These are phyloP conservation scores for Papilio gigon DNA, from an alignment of 2,888 invertebrate genomes.

Conservation along the genomic window DNA sequence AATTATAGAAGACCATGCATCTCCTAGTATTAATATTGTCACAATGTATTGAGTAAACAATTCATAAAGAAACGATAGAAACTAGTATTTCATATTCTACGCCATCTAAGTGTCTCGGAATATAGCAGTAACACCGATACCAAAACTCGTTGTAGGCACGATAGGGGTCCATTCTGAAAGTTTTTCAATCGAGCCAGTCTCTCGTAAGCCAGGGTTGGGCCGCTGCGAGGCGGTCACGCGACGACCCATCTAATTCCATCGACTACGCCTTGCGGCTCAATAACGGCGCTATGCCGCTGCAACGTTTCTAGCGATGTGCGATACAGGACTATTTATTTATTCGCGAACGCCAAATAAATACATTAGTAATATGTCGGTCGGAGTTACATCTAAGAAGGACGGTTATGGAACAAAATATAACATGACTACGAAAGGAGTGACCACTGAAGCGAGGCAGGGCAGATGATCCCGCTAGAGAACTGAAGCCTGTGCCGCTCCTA, in stretches of 20 bases:
- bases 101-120: not conserved
- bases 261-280: conserved; percentile 10
- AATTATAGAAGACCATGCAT: too few species aligned
- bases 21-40: too few species aligned
- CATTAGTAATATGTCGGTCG: too few species aligned
- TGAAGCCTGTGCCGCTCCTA: too few species aligned
- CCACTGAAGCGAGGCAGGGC: not conserved
- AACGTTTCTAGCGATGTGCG: conserved; percentile 17
- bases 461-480: too few species aligned
- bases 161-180: conserved; percentile 12
- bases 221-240: conserved; percentile 32
- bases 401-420: too few species aligned
- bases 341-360: not conserved
- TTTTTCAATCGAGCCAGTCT: conserved; percentile 27
- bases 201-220: conserved; percentile 7
- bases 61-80: too few species aligned
- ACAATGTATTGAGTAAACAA: too few species aligned
- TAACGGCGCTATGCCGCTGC: conserved; percentile 29
- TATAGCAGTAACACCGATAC: not conserved
- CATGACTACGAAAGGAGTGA: too few species aligned
- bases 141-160: conserved; percentile 15
- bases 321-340: conserved; percentile 4
- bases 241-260: conserved; percentile 32
- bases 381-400: too few species aligned
- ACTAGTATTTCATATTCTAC: too few species aligned